Percentiles rank a stretch among this genome's conserved stretches.
Conservation (phyloP, 2,113 vertebrate species). For the Zosterops hypoxanthus region DNA sequence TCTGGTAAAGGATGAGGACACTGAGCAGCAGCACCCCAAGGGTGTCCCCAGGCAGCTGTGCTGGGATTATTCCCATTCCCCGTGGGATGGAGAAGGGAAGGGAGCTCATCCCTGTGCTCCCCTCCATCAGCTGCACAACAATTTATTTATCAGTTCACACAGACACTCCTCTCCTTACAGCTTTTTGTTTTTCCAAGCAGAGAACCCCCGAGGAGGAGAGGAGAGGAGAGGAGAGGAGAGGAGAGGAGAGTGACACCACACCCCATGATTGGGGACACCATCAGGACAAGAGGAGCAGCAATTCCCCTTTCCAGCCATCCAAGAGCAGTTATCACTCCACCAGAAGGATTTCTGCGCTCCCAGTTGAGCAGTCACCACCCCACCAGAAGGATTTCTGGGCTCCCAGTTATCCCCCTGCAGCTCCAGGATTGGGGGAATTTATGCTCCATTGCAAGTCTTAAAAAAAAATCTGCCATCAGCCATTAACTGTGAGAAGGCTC, state of each 20-base stretch:
- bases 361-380: not conserved
- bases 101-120: not conserved
- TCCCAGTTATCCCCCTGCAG: not conserved
- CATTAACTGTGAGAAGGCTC: not conserved
- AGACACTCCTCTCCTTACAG: fast-evolving
- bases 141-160: not conserved
- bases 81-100: not conserved
- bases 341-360: not conserved
- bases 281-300: not conserved
- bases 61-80: fast-evolving
- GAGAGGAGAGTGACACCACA: no score
- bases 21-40: not conserved
- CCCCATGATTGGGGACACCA: fast-evolving
- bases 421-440: not conserved
- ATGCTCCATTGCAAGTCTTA: not conserved
- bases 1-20: not conserved
- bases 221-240: no score
- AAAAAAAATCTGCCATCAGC: not conserved
- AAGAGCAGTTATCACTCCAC: fast-evolving
- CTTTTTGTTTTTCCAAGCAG: not conserved
- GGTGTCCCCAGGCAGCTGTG: fast-evolving
- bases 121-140: not conserved
- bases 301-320: not conserved
- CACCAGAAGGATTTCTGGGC: not conserved
- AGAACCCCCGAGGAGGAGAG: no score